Evolutionary conservation across 2,113 vertebrate genomes (phyloP).

Genomic region (Aphelocoma coerulescens): DNA sequence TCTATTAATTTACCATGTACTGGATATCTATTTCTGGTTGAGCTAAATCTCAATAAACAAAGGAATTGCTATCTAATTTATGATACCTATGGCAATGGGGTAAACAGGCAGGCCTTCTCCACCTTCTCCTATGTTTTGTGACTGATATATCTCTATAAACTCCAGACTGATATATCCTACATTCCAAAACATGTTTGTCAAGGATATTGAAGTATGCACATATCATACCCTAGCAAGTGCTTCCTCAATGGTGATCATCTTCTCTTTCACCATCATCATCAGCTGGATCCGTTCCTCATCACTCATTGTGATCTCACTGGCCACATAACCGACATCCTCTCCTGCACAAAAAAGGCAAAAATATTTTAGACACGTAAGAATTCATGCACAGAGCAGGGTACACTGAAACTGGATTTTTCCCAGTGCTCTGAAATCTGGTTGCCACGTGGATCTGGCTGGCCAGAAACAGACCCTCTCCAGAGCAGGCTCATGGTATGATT

Average conservation of each 20-base stretch:
- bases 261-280: constrained; percentile 99
- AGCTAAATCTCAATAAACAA: not conserved
- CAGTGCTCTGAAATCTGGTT: not conserved
- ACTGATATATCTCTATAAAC: not conserved
- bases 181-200: not conserved
- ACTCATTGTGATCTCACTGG: constrained; percentile 98
- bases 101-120: not conserved
- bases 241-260: constrained; percentile 98
- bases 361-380: not conserved
- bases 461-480: not conserved
- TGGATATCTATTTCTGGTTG: not conserved
- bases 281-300: constrained; percentile 96
- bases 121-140: not conserved
- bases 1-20: not conserved
- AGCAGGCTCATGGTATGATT: not conserved
- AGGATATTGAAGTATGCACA: not conserved
- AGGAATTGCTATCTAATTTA: not conserved
- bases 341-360: constrained; percentile 66
- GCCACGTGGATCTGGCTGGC: not conserved
- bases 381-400: not conserved
- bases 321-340: constrained; percentile 94
- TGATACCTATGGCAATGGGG: not conserved
- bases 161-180: not conserved
- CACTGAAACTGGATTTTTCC: not conserved
- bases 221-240: constrained; percentile 90